phyloP scores from a whole-genome alignment of 2,113 vertebrate genomes.

The Leuciscus idus region DNA sequence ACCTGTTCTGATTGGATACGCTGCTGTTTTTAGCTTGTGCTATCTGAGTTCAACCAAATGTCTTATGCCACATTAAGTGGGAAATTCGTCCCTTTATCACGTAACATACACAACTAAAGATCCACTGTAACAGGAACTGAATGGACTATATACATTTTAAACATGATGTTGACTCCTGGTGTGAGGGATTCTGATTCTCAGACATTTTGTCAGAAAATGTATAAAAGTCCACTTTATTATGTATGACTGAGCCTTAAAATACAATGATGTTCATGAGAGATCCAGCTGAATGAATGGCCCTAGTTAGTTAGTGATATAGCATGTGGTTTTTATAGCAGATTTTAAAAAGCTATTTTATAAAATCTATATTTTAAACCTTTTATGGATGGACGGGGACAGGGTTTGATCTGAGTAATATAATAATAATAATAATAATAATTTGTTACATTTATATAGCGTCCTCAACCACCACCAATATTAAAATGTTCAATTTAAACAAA shows the following conservation, averaged over 20 bases:
- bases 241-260: neutral
- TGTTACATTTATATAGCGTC: no score
- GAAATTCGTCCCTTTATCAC: neutral
- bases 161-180: neutral
- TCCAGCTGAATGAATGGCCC: neutral
- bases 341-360: no score
- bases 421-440: no score
- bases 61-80: neutral
- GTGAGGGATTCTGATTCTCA: neutral
- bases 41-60: conserved; percentile 10
- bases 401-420: no score
- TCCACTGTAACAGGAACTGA: neutral
- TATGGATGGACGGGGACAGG: no score
- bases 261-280: neutral
- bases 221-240: neutral
- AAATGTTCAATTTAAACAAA: no score
- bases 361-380: no score
- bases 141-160: neutral
- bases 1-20: conserved; percentile 46
- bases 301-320: neutral
- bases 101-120: neutral
- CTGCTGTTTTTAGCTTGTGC: conserved; percentile 20
- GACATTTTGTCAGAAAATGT: neutral
- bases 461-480: no score
- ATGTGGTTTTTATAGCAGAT: neutral